A percentile compares a stretch with the other conserved stretches of the same genome.
Evolutionary conservation across 2,113 vertebrate genomes (phyloP).

Genomic region (Echinops telfairi): DNA sequence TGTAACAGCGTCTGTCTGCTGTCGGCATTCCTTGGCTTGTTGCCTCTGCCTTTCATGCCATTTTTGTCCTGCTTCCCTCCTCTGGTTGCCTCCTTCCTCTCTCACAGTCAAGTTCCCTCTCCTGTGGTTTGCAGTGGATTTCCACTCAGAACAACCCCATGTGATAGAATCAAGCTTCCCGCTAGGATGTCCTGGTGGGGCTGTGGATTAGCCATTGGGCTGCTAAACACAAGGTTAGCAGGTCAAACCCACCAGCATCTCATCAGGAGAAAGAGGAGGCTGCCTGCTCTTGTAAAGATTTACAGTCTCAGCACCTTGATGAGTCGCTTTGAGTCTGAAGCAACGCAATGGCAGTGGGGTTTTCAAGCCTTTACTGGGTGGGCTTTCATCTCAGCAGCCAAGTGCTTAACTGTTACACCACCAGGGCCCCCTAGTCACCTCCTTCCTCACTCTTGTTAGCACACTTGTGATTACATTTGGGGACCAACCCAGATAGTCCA

Average conservation of each 20-base stretch:
- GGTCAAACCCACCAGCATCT: no score
- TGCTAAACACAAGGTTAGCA: no score
- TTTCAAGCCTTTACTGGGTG: neutral
- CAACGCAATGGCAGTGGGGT: no score
- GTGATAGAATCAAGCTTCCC: neutral
- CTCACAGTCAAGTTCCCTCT: accelerated
- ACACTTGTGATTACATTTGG: no score
- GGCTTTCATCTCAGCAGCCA: neutral
- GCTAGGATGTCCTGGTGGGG: neutral
- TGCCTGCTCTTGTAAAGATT: no score
- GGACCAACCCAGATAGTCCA: neutral
- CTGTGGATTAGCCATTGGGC: no score
- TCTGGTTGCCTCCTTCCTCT: neutral
- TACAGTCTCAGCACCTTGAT: no score
- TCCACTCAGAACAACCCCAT: neutral
- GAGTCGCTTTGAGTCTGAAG: no score
- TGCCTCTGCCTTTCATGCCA: accelerated
- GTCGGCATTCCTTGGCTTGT: accelerated
- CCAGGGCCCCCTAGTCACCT: neutral
- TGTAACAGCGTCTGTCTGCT: neutral
- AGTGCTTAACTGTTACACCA: neutral
- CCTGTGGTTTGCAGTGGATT: neutral
- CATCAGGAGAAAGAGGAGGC: no score
- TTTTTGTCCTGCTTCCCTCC: no score
- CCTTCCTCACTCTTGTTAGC: neutral